A percentile compares a stretch with the other conserved stretches of the same genome.
Conservation (phyloP, 30 jellyfish, hydroid and myxozoan genomes). For the Turritopsis rubra region DNA sequence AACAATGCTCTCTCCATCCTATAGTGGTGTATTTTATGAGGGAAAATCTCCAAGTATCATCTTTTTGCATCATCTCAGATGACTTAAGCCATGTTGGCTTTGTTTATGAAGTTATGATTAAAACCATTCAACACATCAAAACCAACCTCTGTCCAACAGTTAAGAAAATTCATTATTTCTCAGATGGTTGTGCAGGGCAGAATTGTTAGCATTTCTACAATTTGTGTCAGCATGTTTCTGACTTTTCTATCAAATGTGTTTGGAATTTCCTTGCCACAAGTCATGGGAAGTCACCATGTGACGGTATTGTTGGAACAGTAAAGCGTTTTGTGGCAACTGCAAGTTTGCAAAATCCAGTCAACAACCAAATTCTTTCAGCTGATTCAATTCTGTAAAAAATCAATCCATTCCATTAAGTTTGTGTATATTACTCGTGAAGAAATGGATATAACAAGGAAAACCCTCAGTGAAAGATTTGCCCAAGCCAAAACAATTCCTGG, state of each 20-base stretch:
- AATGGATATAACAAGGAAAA: background rate
- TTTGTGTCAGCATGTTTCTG: background rate
- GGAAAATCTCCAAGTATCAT: background rate
- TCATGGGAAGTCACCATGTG: background rate
- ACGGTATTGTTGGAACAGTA: background rate
- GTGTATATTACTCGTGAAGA: background rate
- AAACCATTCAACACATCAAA: background rate
- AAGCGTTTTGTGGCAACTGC: background rate
- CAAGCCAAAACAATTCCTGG: background rate
- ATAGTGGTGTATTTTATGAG: constrained; percentile 9
- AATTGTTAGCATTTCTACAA: background rate
- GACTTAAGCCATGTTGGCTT: constrained; percentile 44
- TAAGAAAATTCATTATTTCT: background rate
- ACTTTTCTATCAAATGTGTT: background rate
- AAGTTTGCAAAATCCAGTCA: background rate
- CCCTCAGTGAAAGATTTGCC: background rate
- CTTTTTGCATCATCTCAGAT: background rate
- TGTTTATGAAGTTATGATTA: constrained; percentile 35
- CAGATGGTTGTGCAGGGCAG: background rate
- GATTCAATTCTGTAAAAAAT: background rate
- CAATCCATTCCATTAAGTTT: background rate
- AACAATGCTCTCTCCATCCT: constrained; percentile 36
- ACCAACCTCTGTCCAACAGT: background rate
- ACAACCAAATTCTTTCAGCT: background rate
- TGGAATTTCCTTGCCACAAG: background rate